Evolutionary conservation across 1,140 invertebrate genomes (phyloP), one percentile per base, ranked within the genome.

Genomic region (Phortica variegata): DNA sequence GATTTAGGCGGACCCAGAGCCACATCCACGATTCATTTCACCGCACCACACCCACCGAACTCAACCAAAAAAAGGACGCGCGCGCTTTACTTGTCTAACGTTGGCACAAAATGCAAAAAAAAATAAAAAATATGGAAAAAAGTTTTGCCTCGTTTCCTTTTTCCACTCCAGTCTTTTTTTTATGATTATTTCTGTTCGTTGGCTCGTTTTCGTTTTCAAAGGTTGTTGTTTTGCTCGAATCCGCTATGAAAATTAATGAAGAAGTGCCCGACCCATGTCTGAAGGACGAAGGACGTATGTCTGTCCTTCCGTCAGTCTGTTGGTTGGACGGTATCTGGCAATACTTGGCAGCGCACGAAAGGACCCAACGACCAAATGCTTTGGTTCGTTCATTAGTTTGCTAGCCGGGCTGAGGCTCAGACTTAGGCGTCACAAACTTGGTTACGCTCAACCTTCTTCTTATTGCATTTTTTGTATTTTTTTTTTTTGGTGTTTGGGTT

Each of bases 231-330:
- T 10, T 26, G 23, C 10, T 26, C 23, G 5, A 10, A 6, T 5
- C 63, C 65, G 65, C 63, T 65, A 68, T 68, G 63, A 68, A 68
- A 68, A 68, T 68, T 68, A 68, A 68, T 68, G 63, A 68, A 68
- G 63, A 68, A 69, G 63, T 69, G 65, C 63, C 63, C 63, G 60
- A 68, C 65, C 60, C 63, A 58, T 68, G 63, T 63, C 56, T 46
- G 56, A 56, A n/a, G 38, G 59, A 55, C 60, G 5, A 26, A 26
- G 10, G 5, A 10, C n/a, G n/a, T 26, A 6, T 10, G 23, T 26
- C 23, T 26, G 23, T 26, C 23, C 23, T 10, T 26, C 5, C 5
- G 23, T 26, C 23, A 26, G 23, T 10, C 23, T 6, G 5, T 26
- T 10, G 23, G 5, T n/a, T n/a, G n/a, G n/a, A n/a, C n/a, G n/a